phyloP scores from a whole-genome alignment of 1,140 invertebrate species.

The Nebria ingens region DNA sequence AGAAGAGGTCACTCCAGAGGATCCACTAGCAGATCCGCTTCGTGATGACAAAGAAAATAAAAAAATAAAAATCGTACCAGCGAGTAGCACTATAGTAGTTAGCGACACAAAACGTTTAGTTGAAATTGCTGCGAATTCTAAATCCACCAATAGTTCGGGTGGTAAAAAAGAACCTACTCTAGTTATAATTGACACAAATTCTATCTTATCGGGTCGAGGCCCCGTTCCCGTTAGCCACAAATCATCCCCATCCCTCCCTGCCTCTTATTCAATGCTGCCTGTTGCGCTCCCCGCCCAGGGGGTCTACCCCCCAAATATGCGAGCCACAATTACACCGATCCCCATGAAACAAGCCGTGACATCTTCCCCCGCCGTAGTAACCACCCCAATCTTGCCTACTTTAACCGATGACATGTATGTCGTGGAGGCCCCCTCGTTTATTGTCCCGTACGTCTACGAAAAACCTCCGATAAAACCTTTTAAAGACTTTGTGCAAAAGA shows the following conservation, averaged over 20 bases:
- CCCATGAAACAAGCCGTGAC: conserved; percentile 31
- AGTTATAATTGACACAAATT: conserved; percentile 70
- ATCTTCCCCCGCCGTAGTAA: conserved; percentile 9
- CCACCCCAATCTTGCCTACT: conserved; percentile 54
- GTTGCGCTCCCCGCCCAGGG: conserved; percentile 44
- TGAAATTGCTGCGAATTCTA: conserved; percentile 49
- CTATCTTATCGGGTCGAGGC: conserved; percentile 52
- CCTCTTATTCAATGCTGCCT: conserved; percentile 29
- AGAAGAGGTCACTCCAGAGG: conserved; percentile 52
- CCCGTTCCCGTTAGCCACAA: conserved; percentile 43
- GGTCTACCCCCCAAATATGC: conserved; percentile 45
- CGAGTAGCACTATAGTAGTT: conserved; percentile 49
- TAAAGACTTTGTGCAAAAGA: conserved; percentile 61
- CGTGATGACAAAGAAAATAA: conserved; percentile 36
- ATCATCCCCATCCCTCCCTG: conserved; percentile 15
- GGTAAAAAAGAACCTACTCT: conserved; percentile 64
- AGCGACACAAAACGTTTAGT: conserved; percentile 63
- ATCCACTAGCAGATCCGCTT: conserved; percentile 47
- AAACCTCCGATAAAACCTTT: conserved; percentile 70
- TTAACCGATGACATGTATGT: conserved; percentile 85
- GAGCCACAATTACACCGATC: conserved; percentile 47
- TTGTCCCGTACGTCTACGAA: conserved; percentile 87
- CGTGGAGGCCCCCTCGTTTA: conserved; percentile 81
- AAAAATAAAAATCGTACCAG: conserved; percentile 21
- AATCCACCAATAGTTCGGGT: conserved; percentile 33